Evolutionary conservation across 1,140 invertebrate species (phyloP), one percentile per base, ranked within the genome.

Genomic region (Vanessa atalanta): DNA sequence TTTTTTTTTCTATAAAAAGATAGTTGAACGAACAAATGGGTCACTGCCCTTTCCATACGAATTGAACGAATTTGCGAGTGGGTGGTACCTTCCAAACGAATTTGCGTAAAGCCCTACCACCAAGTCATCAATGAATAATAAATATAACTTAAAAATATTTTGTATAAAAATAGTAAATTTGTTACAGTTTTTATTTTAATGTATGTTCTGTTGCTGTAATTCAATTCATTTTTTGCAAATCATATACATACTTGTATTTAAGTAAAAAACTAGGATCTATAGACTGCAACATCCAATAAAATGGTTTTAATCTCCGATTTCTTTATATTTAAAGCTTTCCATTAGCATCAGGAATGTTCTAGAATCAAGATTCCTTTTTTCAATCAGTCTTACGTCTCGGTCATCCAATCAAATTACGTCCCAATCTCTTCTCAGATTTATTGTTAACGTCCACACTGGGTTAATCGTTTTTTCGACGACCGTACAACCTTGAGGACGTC

Each of bases 381-480:
- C 69, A 55, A 72, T 72, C 50, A 8, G 63, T 72, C 61, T 66
- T 48, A 57, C 48, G 51, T 48, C 63, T 66, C 20, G 51, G 64
- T 66, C 61, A 57, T 57, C 57, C 51, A 72, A 75, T 78, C 26
- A 75, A 72, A 79, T 79, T 74, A 77, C 70, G 72, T 60, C 75
- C 61, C 73, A 77, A 75, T 77, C 70, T 73, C 69, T 72, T 31
- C 70, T 23, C 26, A 47, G 70, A 79, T 79, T 79, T 77, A 80
- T 83, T 76, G 75, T 73, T 47, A 71, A 48, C 75, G 75, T 75
- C 76, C 63, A 71, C 31, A 51, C 70, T 68, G 63, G 72, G 72
- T 79, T 79, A 79, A 79, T 79, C 78, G 78, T 79, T 79, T 79
- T 77, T 79, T 79, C 75, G 78, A 76, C 69, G 65, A 70, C 61